These are phyloP conservation scores for Hyperoplus immaculatus DNA, from an alignment of 2,797 vertebrate genomes.

Conservation along the genomic window DNA sequence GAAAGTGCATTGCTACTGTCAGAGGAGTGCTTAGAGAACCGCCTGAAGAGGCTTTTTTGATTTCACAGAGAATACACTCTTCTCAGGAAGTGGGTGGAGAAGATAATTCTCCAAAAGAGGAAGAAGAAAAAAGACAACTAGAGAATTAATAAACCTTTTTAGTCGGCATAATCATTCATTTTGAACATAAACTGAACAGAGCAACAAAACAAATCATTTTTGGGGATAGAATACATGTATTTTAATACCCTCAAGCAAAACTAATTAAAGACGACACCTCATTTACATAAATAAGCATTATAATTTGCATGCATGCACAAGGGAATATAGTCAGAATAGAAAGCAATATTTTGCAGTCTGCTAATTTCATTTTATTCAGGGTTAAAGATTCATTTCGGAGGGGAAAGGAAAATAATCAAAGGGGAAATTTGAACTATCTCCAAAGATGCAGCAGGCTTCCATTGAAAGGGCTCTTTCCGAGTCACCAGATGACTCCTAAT, in stretches of 20 bases:
- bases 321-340: conserved; percentile 90
- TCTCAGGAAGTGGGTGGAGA: conserved; percentile 83
- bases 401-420: conserved; percentile 88
- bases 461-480: conserved; percentile 86
- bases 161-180: conserved; percentile 87
- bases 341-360: conserved; percentile 91
- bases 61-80: conserved; percentile 81
- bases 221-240: conserved; percentile 91
- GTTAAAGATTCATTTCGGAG: conserved; percentile 91
- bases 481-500: conserved; percentile 88
- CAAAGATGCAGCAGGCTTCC: conserved; percentile 88
- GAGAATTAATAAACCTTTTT: conserved; percentile 90
- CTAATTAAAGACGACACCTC: conserved; percentile 92
- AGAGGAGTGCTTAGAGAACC: conserved; percentile 68
- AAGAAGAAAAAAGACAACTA: conserved; percentile 63
- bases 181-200: conserved; percentile 88
- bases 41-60: conserved; percentile 83
- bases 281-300: conserved; percentile 93
- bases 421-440: conserved; percentile 89
- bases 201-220: conserved; percentile 92
- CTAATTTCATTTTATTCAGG: conserved; percentile 92
- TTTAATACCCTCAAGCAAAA: conserved; percentile 92
- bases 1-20: conserved; percentile 74
- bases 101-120: conserved; percentile 83
- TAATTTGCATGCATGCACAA: conserved; percentile 90